These are phyloP conservation scores for Borostomias antarcticus DNA, from an alignment of 2,797 vertebrate genomes.

Conservation along the genomic window DNA sequence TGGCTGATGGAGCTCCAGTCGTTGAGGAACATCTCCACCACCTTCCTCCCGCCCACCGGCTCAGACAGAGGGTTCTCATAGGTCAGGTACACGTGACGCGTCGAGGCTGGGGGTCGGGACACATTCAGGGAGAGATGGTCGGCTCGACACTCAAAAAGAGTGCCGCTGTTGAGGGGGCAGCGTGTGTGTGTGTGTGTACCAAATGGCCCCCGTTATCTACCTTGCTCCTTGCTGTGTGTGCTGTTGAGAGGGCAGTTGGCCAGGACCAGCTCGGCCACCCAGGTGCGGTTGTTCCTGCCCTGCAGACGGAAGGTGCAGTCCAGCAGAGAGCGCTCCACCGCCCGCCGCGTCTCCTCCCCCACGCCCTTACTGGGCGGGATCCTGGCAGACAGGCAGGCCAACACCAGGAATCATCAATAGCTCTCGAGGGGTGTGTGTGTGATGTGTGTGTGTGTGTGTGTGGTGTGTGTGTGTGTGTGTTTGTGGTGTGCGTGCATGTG, in stretches of 20 bases:
- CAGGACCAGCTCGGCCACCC: constrained; percentile 96
- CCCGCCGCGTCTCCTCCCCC: constrained; percentile 90
- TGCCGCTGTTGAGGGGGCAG: neutral
- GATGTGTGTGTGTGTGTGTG: neutral
- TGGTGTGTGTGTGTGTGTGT: neutral
- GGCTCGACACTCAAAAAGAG: no score
- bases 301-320: constrained; percentile 98
- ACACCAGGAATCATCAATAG: neutral
- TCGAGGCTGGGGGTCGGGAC: constrained; percentile 79
- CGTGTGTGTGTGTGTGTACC: constrained; percentile 1
- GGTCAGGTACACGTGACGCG: constrained; percentile 93
- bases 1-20: constrained; percentile 97
- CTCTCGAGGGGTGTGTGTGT: neutral
- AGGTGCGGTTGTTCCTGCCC: constrained; percentile 97
- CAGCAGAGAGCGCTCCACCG: constrained; percentile 91
- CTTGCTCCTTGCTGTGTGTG: constrained; percentile 93
- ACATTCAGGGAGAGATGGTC: no score
- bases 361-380: constrained; percentile 93
- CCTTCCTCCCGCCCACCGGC: constrained; percentile 95
- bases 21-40: constrained; percentile 98
- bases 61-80: constrained; percentile 97
- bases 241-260: constrained; percentile 95
- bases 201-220: no score
- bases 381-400: constrained; percentile 63
- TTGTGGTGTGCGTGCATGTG: neutral